These are phyloP conservation scores for Polypterus bichir DNA, from an alignment of 2,113 vertebrate species.

Conservation along the genomic window DNA sequence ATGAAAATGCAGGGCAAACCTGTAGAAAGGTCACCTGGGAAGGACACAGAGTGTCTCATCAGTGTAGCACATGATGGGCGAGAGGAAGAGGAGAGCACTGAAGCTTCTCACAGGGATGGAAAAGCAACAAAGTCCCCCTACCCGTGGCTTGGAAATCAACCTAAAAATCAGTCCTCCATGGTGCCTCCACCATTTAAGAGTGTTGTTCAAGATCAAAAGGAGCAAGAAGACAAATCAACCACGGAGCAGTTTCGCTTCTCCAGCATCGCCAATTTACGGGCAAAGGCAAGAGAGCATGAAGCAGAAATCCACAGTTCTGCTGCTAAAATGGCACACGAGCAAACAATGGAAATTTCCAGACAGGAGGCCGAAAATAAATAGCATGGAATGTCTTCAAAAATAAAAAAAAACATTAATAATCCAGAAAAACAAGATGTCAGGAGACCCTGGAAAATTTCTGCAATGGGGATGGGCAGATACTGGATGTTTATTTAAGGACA, in stretches of 20 bases:
- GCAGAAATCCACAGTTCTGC: slow-evolving; percentile 48
- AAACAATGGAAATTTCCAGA: not conserved
- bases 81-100: slow-evolving; percentile 24
- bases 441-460: no score
- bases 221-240: slow-evolving; percentile 24
- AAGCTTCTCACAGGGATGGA: slow-evolving; percentile 28
- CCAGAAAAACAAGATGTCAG: no score
- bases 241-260: slow-evolving; percentile 48
- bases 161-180: not conserved
- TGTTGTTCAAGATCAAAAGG: slow-evolving; percentile 19
- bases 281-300: slow-evolving; percentile 58
- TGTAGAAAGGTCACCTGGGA: slow-evolving; percentile 14
- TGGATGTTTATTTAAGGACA: no score
- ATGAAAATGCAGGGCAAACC: slow-evolving; percentile 50
- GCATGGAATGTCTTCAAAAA: no score
- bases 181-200: slow-evolving; percentile 8
- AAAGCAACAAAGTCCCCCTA: slow-evolving; percentile 29
- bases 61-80: slow-evolving; percentile 5
- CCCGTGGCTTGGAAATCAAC: slow-evolving; percentile 27
- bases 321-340: not conserved
- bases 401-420: no score
- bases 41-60: slow-evolving; percentile 19
- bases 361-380: no score
- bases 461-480: no score
- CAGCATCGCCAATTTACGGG: slow-evolving; percentile 57